Evolutionary conservation across 2,888 invertebrate genomes (phyloP).

Genomic region (Archaeoteleia sp.): DNA sequence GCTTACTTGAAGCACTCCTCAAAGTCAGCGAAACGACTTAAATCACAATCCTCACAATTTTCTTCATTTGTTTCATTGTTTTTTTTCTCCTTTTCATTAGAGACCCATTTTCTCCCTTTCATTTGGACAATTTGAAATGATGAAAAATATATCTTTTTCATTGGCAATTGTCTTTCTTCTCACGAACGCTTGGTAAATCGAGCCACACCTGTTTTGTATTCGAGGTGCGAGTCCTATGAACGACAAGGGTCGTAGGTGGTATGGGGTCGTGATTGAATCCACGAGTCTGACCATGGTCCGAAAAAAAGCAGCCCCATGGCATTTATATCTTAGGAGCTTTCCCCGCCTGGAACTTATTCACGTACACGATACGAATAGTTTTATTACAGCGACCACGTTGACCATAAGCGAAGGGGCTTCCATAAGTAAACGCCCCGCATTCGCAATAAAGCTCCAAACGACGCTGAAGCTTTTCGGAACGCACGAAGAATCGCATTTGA

Average conservation of each 20-base stretch:
- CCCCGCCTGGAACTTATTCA: constrained; percentile 17
- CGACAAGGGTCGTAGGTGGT: constrained; percentile 48
- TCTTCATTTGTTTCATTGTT: too few relatives aligned
- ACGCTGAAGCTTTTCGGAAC: constrained; percentile 11
- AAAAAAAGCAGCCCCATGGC: constrained; percentile 62
- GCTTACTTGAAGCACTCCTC: not conserved
- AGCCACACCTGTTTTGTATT: constrained; percentile 64
- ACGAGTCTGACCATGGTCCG: constrained; percentile 54
- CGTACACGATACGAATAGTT: constrained; percentile 64
- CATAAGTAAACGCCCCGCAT: constrained; percentile 26
- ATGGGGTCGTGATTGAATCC: constrained; percentile 71
- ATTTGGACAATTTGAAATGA: constrained; percentile 4
- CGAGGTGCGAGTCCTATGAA: constrained; percentile 62
- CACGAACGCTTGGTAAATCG: constrained; percentile 50
- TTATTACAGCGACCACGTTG: constrained; percentile 68
- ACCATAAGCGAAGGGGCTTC: constrained; percentile 57
- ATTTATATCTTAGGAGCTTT: constrained; percentile 62
- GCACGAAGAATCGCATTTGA: constrained; percentile 17
- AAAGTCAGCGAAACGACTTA: not conserved
- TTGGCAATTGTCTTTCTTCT: constrained; percentile 37
- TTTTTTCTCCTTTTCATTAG: too few relatives aligned
- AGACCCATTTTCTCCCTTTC: too few relatives aligned
- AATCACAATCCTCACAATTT: constrained; percentile 11
- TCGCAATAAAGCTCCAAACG: constrained; percentile 23
- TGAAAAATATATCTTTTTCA: constrained; percentile 12